phyloP scores from a whole-genome alignment of 2,113 vertebrate genomes.

The Glaucidium brasilianum region DNA sequence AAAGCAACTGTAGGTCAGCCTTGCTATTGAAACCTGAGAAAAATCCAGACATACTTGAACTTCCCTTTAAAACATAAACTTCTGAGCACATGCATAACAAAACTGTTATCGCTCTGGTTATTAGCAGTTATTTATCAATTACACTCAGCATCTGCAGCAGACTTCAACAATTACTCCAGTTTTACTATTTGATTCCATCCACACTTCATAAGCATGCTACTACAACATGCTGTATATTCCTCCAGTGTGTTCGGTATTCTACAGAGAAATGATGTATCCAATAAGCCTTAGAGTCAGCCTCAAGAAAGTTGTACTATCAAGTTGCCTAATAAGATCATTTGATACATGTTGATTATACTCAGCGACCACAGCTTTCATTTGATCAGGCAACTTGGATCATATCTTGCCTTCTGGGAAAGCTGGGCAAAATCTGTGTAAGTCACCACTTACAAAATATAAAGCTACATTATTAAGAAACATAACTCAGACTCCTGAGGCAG shows the following conservation, averaged over 20 bases:
- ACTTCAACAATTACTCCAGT: neutral
- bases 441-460: neutral
- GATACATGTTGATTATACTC: neutral
- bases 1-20: neutral
- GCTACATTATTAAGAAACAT: constrained; percentile 33
- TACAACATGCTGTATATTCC: neutral
- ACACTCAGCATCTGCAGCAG: neutral
- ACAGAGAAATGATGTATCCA: neutral
- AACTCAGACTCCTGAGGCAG: constrained; percentile 20
- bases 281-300: neutral
- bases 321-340: constrained; percentile 7
- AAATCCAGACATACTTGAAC: neutral
- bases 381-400: neutral
- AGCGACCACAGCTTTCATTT: neutral
- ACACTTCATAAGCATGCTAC: constrained; percentile 21
- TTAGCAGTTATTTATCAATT: constrained; percentile 40
- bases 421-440: neutral
- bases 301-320: neutral
- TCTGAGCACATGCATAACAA: neutral
- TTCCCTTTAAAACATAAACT: neutral
- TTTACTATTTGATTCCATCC: neutral
- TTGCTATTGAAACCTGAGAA: neutral
- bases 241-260: neutral
- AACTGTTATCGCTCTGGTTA: neutral
- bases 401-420: neutral